A percentile compares a stretch with the other conserved stretches of the same genome.
phyloP scores from a whole-genome alignment of 2,888 invertebrate species.

The Morinoia aosen region DNA sequence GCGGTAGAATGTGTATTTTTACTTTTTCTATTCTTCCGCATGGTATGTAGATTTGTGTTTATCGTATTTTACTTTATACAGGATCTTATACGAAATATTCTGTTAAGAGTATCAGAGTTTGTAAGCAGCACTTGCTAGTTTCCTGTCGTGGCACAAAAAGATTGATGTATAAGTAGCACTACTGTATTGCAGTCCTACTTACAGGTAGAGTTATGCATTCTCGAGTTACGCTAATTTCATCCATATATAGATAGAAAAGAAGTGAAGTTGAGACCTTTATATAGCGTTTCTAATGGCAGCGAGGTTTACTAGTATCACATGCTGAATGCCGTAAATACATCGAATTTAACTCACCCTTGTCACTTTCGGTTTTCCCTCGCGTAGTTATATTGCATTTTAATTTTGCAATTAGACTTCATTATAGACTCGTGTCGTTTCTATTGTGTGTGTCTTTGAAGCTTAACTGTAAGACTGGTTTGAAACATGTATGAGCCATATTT shows the following conservation, averaged over 20 bases:
- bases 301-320: background rate
- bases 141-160: background rate
- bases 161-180: background rate
- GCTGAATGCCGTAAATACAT: background rate
- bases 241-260: background rate
- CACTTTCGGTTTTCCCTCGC: background rate
- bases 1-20: background rate
- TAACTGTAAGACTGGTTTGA: background rate
- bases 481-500: background rate
- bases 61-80: background rate
- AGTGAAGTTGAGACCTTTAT: background rate
- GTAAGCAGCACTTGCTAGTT: background rate
- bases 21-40: slow-evolving; percentile 10
- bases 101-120: background rate
- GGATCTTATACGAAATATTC: background rate
- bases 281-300: background rate
- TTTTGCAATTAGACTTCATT: background rate
- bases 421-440: background rate
- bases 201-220: background rate
- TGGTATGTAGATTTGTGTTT: slow-evolving; percentile 19
- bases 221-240: background rate
- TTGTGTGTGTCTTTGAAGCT: background rate
- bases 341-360: background rate
- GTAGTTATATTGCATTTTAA: background rate
- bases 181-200: background rate